Evolutionary conservation across 2,113 vertebrate genomes (phyloP), one percentile per base, ranked within the genome.

Genomic region (Scophthalmus maximus): DNA sequence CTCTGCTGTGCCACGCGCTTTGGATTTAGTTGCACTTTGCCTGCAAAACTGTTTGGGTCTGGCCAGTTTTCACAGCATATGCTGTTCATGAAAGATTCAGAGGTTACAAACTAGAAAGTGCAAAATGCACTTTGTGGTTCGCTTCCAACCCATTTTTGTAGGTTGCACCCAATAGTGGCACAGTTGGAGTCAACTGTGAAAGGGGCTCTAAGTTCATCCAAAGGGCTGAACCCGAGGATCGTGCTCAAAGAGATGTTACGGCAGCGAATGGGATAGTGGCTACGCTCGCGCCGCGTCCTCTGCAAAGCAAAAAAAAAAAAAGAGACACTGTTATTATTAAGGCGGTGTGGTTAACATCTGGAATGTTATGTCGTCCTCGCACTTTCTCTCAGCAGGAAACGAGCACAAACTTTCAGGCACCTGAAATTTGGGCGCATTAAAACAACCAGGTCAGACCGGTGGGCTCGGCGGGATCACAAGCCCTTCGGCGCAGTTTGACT

Each of bases 21-120:
- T 75, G 59, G 61, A 78, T 64, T n/a, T 25, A 25, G 70, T 60
- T 65, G 52, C 10, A 30, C 34, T 65, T 25, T 76, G 18, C 56
- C 29, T 59, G 20, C 30, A 29, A 26, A 15, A 38, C 63, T 55
- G 53, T 22, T 17, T 12, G 17, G n/a, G 51, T 27, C 22, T 38
- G 29, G 63, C 23, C 34, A 34, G 20, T 62, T 83, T 77, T 46
- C 8, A 56, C 50, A 70, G 65, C 57, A 68, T 52, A 18, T 44
- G 74, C 66, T 77, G 70, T 73, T 85, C 86, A 89, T 91, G 61
- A 90, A 91, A 84, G 57, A 88, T 91, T 91, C 82, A 91, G 61
- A 47, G 17, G 32, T 71, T 56, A 36, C 64, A 80, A 82, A 84
- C 73, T 75, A 71, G 58, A 76, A 85, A 91, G 87, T 88, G 85